Conservation (phyloP, 2,113 vertebrate genomes). For the Shinisaurus crocodilurus region DNA sequence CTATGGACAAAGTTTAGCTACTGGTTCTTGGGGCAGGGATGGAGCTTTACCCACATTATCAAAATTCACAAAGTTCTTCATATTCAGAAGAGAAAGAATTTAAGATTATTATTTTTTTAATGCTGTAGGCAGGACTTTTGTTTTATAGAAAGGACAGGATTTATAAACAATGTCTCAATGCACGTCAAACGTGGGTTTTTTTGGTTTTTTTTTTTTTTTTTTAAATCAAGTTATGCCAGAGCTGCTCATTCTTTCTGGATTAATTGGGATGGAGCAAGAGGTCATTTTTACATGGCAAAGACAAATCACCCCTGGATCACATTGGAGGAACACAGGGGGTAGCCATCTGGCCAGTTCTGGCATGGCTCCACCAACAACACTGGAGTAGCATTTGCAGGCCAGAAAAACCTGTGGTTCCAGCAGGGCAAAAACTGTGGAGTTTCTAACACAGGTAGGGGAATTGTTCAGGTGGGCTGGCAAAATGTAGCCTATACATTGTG, state of each 20-base stretch:
- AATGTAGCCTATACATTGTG: not conserved
- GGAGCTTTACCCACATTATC: not conserved
- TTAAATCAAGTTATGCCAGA: not conserved
- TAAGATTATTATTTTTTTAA: not conserved
- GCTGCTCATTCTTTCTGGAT: not conserved
- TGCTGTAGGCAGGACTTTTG: too few relatives aligned
- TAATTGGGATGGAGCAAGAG: not conserved
- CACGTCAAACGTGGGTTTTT: too few relatives aligned
- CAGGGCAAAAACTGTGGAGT: not conserved
- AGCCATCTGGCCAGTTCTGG: not conserved
- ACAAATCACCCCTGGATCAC: not conserved
- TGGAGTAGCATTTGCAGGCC: not conserved
- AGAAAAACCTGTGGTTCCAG: not conserved
- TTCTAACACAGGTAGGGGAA: not conserved
- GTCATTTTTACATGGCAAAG: not conserved
- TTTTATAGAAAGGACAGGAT: not conserved
- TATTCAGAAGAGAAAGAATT: too few relatives aligned
- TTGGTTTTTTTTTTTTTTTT: too few relatives aligned
- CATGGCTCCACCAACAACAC: not conserved
- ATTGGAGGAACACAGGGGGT: not conserved
- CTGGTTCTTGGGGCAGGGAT: not conserved
- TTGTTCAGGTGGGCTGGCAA: not conserved
- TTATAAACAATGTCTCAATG: not conserved
- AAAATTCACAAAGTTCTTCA: too few relatives aligned
- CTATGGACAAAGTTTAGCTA: too few relatives aligned